These are phyloP conservation scores for Dasypogon diadema DNA, from an alignment of 2,888 invertebrate genomes.

Conservation along the genomic window DNA sequence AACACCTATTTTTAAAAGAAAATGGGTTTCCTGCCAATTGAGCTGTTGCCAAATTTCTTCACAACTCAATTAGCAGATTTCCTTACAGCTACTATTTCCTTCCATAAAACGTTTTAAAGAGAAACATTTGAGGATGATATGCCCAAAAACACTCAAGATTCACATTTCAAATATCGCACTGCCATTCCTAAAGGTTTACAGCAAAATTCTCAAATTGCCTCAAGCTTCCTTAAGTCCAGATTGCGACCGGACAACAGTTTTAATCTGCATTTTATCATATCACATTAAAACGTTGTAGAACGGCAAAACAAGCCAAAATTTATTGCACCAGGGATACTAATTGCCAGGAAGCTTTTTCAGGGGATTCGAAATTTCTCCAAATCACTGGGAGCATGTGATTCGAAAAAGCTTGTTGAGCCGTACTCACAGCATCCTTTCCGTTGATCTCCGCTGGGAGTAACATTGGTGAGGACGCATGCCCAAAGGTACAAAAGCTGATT, in stretches of 20 bases:
- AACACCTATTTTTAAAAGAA: no score
- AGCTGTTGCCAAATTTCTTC: no score
- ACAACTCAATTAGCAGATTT: no score
- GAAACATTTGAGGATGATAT: no score
- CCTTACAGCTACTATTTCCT: no score
- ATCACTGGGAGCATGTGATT: background rate
- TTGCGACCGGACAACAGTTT: background rate
- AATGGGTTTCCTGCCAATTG: no score
- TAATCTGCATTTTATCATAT: constrained; percentile 35
- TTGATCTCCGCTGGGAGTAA: constrained; percentile 1
- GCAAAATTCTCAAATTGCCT: no score
- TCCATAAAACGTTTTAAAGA: no score
- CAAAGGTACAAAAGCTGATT: constrained; percentile 30
- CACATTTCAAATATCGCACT: no score
- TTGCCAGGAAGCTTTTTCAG: constrained; percentile 9
- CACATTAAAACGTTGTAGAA: background rate
- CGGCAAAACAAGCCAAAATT: constrained; percentile 3
- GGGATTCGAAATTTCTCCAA: background rate
- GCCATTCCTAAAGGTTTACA: no score
- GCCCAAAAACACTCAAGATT: no score
- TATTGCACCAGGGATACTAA: background rate
- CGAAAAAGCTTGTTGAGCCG: constrained; percentile 35
- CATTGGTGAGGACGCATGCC: constrained; percentile 3
- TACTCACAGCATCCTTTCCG: constrained; percentile 2
- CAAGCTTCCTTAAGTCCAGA: constrained; percentile 7